Base-by-base conservation (phyloP, 2,888 invertebrate genomes). In the Chironomus riparius region DNA sequence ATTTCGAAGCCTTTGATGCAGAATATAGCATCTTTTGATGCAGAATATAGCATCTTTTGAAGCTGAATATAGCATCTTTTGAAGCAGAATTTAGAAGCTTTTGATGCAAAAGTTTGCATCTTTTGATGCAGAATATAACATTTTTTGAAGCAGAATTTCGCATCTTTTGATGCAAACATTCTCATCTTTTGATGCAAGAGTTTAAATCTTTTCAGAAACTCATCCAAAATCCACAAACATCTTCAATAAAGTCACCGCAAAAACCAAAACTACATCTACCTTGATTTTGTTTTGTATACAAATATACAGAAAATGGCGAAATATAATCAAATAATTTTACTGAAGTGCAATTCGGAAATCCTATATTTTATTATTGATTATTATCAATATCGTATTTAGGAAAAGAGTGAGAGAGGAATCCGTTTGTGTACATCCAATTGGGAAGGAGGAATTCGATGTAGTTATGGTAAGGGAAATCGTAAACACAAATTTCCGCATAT, bases 321-420 rank as follows among this genome's bases (percentile, higher is more conserved):
- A 21, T 65, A 65, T 65, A 65, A 65, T 65, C 65, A 65, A 65
- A 65, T 65, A 65, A 65, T 65, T 65, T 65, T 65, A 18, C 65
- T 24, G 13, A 65, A 22, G n/a, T 21, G 22, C 21, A 21, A 65
- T 65, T 65, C 65, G 65, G 65, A 65, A 65, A 65, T 65, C 65
- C 65, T 65, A 65, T 65, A 65, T 65, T 65, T 65, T 65, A 65
- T 65, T 65, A 65, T 65, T 65, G 65, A 65, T 65, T 65, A 65
- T 65, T 65, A 65, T 65, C 65, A 65, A 65, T 65, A 65, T 65
- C 65, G 65, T 65, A 65, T 65, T 65, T 65, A 65, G 24, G 65
- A 22, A 56, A 56, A 56, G 18, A 21, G 18, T 24, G 65, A 65
- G 24, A 15, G 65, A n/a, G 3, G 21, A 18, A 65, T 13, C 65